Evolutionary conservation across 2,797 vertebrate genomes (phyloP).

Genomic region (Cephalopachus bancanus): DNA sequence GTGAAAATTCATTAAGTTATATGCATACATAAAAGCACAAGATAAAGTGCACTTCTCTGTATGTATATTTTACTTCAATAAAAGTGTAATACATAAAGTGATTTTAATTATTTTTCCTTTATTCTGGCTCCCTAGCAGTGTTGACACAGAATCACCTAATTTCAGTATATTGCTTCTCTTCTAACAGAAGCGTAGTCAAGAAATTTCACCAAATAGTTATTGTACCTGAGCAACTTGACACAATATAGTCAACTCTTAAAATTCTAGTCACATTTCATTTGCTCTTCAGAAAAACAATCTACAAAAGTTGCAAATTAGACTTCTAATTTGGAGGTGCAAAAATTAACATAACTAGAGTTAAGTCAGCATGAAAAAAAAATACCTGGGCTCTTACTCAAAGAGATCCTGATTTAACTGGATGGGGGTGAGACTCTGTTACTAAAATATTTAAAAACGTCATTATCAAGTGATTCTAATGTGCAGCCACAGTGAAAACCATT

Average conservation of each 20-base stretch:
- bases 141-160: constrained; percentile 13
- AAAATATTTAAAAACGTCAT: constrained; percentile 63
- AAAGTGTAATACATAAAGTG: not conserved
- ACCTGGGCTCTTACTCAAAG: constrained; percentile 24
- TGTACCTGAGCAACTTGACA: constrained; percentile 28
- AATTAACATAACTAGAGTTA: constrained; percentile 22
- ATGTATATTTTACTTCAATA: constrained; percentile 57
- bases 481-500: constrained; percentile 6
- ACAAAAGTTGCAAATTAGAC: not conserved
- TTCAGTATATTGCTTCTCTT: constrained; percentile 37
- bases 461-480: constrained; percentile 47
- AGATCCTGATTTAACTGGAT: constrained; percentile 49
- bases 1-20: constrained; percentile 34
- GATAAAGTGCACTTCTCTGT: not conserved
- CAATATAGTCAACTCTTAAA: constrained; percentile 35
- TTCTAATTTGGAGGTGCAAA: constrained; percentile 47
- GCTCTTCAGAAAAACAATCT: constrained; percentile 54
- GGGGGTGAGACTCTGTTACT: constrained; percentile 19
- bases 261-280: constrained; percentile 53
- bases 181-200: constrained; percentile 36
- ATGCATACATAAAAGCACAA: constrained; percentile 30
- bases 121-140: not conserved
- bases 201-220: constrained; percentile 14
- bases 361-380: constrained; percentile 39
- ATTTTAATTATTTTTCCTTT: constrained; percentile 31